Evolutionary conservation across 2,888 invertebrate genomes (phyloP).

Genomic region (Germaria angustata): DNA sequence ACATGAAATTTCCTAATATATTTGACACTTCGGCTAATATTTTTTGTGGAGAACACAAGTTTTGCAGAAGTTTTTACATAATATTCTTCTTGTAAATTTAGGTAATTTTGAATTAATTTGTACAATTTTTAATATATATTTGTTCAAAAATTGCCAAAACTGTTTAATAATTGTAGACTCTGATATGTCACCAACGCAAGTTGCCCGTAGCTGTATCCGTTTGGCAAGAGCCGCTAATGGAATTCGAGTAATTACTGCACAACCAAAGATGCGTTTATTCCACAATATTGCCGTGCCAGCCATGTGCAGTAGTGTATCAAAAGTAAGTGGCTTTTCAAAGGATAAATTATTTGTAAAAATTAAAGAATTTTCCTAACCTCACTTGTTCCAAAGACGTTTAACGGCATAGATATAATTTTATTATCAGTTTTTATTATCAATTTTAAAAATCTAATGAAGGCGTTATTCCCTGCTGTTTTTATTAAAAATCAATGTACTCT

Average conservation of each 20-base stretch:
- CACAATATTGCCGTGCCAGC: slow-evolving; percentile 75
- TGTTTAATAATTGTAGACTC: slow-evolving; percentile 33
- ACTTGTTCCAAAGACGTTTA: slow-evolving; percentile 45
- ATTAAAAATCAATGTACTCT: too few species aligned
- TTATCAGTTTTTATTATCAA: slow-evolving; percentile 59
- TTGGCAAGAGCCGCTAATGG: slow-evolving; percentile 73
- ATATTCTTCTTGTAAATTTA: slow-evolving; percentile 71
- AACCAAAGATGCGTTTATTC: slow-evolving; percentile 75
- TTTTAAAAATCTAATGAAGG: too few species aligned
- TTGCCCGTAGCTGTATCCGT: slow-evolving; percentile 77
- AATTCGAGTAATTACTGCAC: slow-evolving; percentile 69
- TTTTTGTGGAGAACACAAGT: slow-evolving; percentile 63
- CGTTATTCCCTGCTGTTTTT: too few species aligned
- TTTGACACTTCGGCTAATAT: slow-evolving; percentile 66
- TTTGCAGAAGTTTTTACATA: slow-evolving; percentile 77
- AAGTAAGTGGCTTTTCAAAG: slow-evolving; percentile 68
- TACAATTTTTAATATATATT: background rate
- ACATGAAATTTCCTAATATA: slow-evolving; percentile 59
- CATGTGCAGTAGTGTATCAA: slow-evolving; percentile 70
- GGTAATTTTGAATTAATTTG: slow-evolving; percentile 71
- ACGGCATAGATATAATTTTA: background rate
- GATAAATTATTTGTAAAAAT: background rate
- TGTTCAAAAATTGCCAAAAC: background rate
- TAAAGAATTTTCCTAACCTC: slow-evolving; percentile 71
- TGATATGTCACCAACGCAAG: slow-evolving; percentile 78